Conservation (phyloP, 2,113 vertebrate species). For the Leucoraja erinaceus region DNA sequence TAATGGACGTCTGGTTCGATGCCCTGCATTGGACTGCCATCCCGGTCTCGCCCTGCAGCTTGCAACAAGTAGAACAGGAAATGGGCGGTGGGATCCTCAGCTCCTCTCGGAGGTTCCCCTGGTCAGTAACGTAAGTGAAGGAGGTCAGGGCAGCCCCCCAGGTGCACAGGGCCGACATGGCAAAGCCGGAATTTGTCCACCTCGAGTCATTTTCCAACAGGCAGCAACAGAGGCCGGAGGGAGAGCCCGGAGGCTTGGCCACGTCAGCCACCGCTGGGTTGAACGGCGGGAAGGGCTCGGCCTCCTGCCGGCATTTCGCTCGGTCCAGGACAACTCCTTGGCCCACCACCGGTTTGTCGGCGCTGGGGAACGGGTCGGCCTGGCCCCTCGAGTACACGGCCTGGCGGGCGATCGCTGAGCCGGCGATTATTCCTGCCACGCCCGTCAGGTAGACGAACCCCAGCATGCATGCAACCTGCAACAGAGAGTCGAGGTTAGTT, state of each 20-base stretch:
- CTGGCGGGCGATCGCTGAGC: conserved; percentile 67
- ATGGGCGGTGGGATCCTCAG: conserved; percentile 39
- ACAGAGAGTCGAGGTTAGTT: too few relatives aligned
- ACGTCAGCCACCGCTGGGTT: conserved; percentile 13
- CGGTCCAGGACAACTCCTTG: conserved; percentile 11
- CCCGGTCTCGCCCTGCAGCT: conserved; percentile 45
- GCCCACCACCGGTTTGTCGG: not conserved
- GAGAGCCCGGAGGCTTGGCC: conserved; percentile 29
- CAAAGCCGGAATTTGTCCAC: conserved; percentile 42
- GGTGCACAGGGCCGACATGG: conserved; percentile 59
- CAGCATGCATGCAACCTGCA: conserved; percentile 83
- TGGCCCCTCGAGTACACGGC: conserved; percentile 53
- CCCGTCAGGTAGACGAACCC: conserved; percentile 81
- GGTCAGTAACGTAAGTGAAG: conserved; percentile 53
- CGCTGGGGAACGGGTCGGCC: too few relatives aligned
- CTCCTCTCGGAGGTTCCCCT: not conserved
- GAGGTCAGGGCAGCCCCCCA: conserved; percentile 74
- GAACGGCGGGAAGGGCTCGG: conserved; percentile 42
- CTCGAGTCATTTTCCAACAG: conserved; percentile 41
- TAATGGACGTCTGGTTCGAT: conserved; percentile 55
- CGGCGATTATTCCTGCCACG: conserved; percentile 71
- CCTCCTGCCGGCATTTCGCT: conserved; percentile 42
- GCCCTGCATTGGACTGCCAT: conserved; percentile 50
- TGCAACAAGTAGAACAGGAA: conserved; percentile 53
- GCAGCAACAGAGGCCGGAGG: conserved; percentile 44